Evolutionary conservation across 2,113 vertebrate genomes (phyloP).

Genomic region (Hippocampus mohnikei): DNA sequence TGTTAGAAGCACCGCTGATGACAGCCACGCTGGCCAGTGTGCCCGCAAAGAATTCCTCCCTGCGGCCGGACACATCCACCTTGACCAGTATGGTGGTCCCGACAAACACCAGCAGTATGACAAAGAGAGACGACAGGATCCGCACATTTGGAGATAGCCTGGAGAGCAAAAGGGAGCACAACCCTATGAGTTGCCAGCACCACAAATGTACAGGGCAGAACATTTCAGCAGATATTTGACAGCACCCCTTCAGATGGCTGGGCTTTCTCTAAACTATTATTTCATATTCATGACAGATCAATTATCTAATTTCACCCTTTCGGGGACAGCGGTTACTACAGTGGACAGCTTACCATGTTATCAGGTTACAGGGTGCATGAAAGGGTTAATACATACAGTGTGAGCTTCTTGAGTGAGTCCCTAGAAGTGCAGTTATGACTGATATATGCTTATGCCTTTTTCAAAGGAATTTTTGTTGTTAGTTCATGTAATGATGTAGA

Average conservation of each 20-base stretch:
- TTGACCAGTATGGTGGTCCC: slow-evolving; percentile 85
- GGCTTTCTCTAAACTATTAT: neutral
- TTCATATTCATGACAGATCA: neutral
- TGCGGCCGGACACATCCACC: slow-evolving; percentile 82
- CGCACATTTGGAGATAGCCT: slow-evolving; percentile 80
- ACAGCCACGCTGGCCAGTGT: slow-evolving; percentile 79
- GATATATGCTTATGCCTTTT: neutral
- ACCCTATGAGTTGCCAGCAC: neutral
- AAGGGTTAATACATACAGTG: too few species aligned
- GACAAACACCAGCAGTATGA: slow-evolving; percentile 82
- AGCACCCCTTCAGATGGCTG: too few species aligned
- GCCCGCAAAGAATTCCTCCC: slow-evolving; percentile 75
- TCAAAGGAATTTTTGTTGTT: neutral
- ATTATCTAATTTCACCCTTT: neutral
- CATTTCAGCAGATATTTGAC: too few species aligned
- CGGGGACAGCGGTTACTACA: too few species aligned
- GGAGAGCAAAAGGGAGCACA: neutral
- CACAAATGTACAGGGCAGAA: neutral
- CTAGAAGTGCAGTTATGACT: neutral
- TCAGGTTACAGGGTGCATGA: too few species aligned
- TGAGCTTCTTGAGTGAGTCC: neutral
- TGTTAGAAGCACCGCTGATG: slow-evolving; percentile 81
- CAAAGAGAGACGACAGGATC: slow-evolving; percentile 78
- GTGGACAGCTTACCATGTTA: too few species aligned
- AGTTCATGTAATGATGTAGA: neutral